A percentile compares a stretch with the other conserved stretches of the same genome.
These are phyloP conservation scores for Lycocorax pyrrhopterus DNA, from an alignment of 2,113 vertebrate species.

Conservation along the genomic window DNA sequence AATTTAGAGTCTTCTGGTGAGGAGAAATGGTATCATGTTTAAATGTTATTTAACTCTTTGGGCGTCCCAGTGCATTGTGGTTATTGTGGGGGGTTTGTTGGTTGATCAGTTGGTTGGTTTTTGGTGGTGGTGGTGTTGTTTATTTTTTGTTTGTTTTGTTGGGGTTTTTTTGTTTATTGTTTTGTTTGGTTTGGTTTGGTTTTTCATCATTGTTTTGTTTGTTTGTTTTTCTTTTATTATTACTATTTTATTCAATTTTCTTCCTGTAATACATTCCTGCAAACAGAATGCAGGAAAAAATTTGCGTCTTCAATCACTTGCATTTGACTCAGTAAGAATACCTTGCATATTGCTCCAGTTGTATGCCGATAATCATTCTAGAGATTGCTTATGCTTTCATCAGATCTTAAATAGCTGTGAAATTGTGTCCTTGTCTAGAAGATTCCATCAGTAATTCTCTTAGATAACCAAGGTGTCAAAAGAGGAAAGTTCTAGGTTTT, in stretches of 20 bases:
- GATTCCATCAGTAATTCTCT: neutral
- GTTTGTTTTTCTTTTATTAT: neutral
- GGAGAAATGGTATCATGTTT: neutral
- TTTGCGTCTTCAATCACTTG: neutral
- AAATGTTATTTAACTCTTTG: neutral
- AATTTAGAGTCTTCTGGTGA: neutral
- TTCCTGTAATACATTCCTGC: neutral
- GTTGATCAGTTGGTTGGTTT: neutral
- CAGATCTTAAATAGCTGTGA: neutral
- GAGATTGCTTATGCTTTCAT: neutral
- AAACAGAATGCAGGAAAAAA: neutral
- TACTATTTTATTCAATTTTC: neutral
- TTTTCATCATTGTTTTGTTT: neutral
- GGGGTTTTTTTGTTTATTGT: neutral
- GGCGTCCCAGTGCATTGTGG: neutral
- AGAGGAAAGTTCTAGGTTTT: neutral
- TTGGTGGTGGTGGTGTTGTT: neutral
- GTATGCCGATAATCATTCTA: accelerated
- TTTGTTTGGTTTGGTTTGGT: accelerated
- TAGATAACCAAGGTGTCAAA: neutral
- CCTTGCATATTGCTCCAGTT: neutral
- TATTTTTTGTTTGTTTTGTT: neutral
- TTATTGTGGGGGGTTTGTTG: neutral
- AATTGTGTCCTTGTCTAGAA: neutral
- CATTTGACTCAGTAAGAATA: neutral